Conservation (phyloP, 2,888 invertebrate species). For the Lymantria monacha region DNA sequence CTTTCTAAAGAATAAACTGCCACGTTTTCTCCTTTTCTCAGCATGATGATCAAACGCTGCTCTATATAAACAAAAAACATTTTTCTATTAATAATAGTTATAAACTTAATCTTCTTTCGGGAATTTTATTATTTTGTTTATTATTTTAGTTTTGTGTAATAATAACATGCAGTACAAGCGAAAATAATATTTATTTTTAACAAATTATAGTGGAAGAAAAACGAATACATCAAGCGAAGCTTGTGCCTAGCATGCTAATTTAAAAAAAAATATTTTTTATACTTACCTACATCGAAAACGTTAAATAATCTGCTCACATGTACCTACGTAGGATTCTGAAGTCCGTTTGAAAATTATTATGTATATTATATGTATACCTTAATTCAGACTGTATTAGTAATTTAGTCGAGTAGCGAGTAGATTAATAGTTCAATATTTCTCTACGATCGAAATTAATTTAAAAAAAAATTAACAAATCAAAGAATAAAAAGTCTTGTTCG, state of each 20-base stretch:
- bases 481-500: too few relatives aligned
- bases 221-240: constrained; percentile 48
- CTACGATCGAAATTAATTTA: not conserved
- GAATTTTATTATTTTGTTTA: constrained; percentile 10
- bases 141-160: constrained; percentile 4
- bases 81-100: not conserved
- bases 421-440: not conserved
- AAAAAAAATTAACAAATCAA: too few relatives aligned
- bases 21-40: constrained; percentile 93
- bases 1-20: constrained; percentile 95
- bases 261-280: constrained; percentile 1
- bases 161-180: constrained; percentile 30
- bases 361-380: constrained; percentile 1
- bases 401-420: not conserved
- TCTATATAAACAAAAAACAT: constrained; percentile 50
- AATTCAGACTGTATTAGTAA: not conserved
- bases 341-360: not conserved
- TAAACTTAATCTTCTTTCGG: constrained; percentile 4
- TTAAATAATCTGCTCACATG: not conserved
- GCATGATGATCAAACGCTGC: constrained; percentile 88
- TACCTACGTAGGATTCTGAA: not conserved
- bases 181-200: constrained; percentile 20
- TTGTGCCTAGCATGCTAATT: constrained; percentile 45
- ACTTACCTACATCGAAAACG: not conserved
- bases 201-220: constrained; percentile 26